Percentiles rank a stretch among this genome's conserved stretches.
phyloP scores from a whole-genome alignment of 1,140 invertebrate genomes.

The Parasteatoda tepidariorum region DNA sequence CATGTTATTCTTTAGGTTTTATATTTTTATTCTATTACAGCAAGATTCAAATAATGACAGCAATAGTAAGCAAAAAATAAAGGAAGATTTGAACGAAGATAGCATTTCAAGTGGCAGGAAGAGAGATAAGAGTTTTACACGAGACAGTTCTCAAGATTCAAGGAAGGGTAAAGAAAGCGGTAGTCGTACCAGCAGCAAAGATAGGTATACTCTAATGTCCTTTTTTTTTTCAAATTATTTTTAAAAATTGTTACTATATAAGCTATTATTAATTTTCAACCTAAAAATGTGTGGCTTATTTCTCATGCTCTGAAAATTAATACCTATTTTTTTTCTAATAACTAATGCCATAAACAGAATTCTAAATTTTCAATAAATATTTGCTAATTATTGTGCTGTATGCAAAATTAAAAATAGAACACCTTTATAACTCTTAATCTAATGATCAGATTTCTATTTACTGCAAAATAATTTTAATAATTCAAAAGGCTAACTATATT shows the following conservation, averaged over 20 bases:
- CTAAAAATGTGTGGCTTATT: no score
- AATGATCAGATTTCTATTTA: no score
- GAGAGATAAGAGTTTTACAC: neutral
- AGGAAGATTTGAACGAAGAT: constrained; percentile 17
- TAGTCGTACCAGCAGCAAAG: constrained; percentile 16
- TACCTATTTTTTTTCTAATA: no score
- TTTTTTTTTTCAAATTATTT: neutral
- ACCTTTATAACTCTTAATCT: no score
- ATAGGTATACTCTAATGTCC: neutral
- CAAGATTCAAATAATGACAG: constrained; percentile 28
- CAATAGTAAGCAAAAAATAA: neutral
- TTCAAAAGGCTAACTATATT: no score
- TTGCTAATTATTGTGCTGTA: no score
- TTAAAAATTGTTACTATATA: neutral
- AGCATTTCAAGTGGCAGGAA: neutral
- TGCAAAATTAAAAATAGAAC: no score
- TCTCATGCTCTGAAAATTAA: no score
- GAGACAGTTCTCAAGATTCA: neutral
- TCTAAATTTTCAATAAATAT: no score
- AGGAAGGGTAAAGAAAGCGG: constrained; percentile 18
- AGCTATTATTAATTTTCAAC: no score
- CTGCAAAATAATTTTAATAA: no score
- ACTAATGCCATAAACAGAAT: no score
- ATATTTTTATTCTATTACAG: neutral
- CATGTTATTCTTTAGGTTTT: neutral